Percentiles rank a stretch among this genome's conserved stretches.
Conservation (phyloP, 2,888 invertebrate genomes). For the Panopea generosa region DNA sequence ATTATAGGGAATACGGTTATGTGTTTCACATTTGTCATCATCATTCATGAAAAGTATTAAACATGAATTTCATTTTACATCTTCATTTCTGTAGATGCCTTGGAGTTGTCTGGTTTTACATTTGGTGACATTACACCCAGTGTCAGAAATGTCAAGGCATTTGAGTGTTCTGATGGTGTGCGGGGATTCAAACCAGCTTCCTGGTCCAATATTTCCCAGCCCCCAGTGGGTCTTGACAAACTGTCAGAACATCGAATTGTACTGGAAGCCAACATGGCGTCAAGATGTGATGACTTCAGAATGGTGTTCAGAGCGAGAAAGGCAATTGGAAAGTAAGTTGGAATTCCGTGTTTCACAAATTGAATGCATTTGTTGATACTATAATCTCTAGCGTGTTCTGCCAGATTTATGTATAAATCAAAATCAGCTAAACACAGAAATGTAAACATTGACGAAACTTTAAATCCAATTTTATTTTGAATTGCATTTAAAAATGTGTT, state of each 20-base stretch:
- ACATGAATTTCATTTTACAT: no score
- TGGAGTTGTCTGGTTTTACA: conserved; percentile 86
- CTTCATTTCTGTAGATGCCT: conserved; percentile 86
- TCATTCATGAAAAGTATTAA: no score
- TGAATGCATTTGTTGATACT: no score
- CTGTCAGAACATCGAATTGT: conserved; percentile 85
- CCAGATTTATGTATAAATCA: no score
- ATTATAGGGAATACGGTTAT: no score
- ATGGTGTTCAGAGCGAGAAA: conserved; percentile 86
- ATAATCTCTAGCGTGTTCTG: no score
- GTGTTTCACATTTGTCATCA: no score
- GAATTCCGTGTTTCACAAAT: background rate
- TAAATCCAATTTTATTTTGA: no score
- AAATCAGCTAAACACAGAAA: no score
- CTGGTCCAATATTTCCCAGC: conserved; percentile 79
- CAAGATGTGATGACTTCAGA: conserved; percentile 87
- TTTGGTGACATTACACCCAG: conserved; percentile 86
- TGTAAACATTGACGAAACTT: no score
- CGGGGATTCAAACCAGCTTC: conserved; percentile 79
- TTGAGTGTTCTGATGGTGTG: conserved; percentile 83
- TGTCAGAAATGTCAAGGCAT: conserved; percentile 83
- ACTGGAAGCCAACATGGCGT: conserved; percentile 86
- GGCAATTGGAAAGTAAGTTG: conserved; percentile 72
- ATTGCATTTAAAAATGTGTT: no score
- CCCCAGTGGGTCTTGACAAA: conserved; percentile 83